Percentiles rank a stretch among this genome's conserved stretches.
These are phyloP conservation scores for Sipha flava DNA, from an alignment of 1,140 invertebrate genomes.

Conservation along the genomic window DNA sequence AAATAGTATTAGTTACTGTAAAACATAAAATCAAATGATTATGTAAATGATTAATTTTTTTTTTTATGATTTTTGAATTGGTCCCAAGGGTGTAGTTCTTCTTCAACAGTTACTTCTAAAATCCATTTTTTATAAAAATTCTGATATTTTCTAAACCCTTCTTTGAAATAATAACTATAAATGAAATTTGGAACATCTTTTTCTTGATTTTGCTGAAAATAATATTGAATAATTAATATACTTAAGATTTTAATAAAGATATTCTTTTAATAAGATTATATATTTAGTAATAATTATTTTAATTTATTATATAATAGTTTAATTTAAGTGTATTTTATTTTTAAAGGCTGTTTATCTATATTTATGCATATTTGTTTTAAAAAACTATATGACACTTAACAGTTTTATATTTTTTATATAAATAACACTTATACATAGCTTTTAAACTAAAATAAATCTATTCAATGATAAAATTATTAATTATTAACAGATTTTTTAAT, in stretches of 20 bases:
- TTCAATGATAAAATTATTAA: no score
- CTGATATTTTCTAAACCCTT: constrained; percentile 21
- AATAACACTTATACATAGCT: no score
- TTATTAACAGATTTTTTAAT: no score
- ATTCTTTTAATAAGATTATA: no score
- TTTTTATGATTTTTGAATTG: constrained; percentile 18
- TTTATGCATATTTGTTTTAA: not conserved
- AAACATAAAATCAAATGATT: not conserved
- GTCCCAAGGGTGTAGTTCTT: constrained; percentile 30
- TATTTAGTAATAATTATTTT: no score
- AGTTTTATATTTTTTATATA: no score
- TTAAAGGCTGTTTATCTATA: no score
- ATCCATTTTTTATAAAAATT: constrained; percentile 28
- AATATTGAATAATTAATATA: not conserved
- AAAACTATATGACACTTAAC: not conserved
- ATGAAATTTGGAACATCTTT: not conserved
- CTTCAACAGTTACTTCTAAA: not conserved
- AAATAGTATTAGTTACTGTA: not conserved
- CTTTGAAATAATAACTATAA: constrained; percentile 6
- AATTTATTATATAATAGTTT: no score
- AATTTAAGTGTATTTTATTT: no score
- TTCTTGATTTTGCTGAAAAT: not conserved
- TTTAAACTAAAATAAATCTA: no score
- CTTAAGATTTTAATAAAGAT: no score
- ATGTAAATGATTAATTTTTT: not conserved